Percentiles rank a stretch among this genome's conserved stretches.
Evolutionary conservation across 1,140 invertebrate genomes (phyloP).

Genomic region (Agrypnia vestita): DNA sequence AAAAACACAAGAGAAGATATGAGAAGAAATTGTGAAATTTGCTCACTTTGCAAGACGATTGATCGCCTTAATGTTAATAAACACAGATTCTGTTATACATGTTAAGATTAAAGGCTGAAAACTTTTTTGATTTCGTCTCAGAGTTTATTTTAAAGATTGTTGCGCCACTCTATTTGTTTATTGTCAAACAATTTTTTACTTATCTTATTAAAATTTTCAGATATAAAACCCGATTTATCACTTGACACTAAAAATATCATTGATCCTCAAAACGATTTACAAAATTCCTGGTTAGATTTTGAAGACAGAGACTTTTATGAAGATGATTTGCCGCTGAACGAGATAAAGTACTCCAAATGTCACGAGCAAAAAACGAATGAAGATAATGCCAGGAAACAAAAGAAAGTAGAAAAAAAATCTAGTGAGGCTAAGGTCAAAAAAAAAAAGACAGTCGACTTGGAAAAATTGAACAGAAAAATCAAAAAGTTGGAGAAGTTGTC

Average conservation of each 20-base stretch:
- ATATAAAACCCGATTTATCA: slow-evolving; percentile 27
- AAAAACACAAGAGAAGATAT: too few relatives aligned
- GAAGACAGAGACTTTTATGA: slow-evolving; percentile 33
- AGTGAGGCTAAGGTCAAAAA: background rate
- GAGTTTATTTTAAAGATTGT: too few relatives aligned
- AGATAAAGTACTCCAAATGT: slow-evolving; percentile 9
- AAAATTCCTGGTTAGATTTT: slow-evolving; percentile 21
- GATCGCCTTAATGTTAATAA: too few relatives aligned
- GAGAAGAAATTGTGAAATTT: too few relatives aligned
- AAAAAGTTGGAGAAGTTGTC: slow-evolving; percentile 25
- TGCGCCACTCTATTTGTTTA: too few relatives aligned
- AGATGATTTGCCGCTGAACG: slow-evolving; percentile 33
- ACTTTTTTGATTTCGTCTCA: too few relatives aligned
- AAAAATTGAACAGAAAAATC: slow-evolving; percentile 32
- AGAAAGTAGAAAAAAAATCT: slow-evolving; percentile 5
- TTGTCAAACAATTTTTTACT: too few relatives aligned
- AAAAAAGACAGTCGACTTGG: slow-evolving; percentile 15
- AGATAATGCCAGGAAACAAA: slow-evolving; percentile 19
- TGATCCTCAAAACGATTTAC: background rate
- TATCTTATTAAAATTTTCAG: slow-evolving; percentile 7
- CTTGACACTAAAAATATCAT: background rate
- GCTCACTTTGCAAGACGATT: too few relatives aligned
- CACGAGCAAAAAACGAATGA: background rate
- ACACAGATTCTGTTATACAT: too few relatives aligned
- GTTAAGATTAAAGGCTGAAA: too few relatives aligned